Conservation (phyloP, 1,140 invertebrate species). For the Apis cerana region DNA sequence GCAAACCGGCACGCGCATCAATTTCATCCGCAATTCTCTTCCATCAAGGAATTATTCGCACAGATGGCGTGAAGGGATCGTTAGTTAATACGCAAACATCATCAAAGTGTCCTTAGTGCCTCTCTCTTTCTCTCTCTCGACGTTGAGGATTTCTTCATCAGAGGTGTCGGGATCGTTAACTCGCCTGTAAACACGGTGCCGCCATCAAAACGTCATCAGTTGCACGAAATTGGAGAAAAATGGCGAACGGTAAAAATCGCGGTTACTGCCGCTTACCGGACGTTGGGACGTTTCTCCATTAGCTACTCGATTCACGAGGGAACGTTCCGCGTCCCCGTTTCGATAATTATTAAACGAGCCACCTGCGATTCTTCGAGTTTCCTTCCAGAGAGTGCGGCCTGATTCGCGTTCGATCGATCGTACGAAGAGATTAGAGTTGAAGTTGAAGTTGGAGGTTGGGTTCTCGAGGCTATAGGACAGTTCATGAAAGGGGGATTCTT, state of each 20-base stretch:
- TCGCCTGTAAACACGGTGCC: slow-evolving; percentile 33
- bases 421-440: too few relatives aligned
- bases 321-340: slow-evolving; percentile 10
- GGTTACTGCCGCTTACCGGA: slow-evolving; percentile 25
- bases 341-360: not conserved
- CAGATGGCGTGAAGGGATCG: slow-evolving; percentile 15
- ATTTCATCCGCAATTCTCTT: slow-evolving; percentile 34
- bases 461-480: too few relatives aligned
- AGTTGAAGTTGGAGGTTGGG: too few relatives aligned
- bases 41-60: slow-evolving; percentile 3
- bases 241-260: slow-evolving; percentile 39
- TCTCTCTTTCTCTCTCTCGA: not conserved
- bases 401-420: too few relatives aligned
- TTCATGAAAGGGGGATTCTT: too few relatives aligned
- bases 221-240: slow-evolving; percentile 37
- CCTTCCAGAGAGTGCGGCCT: too few relatives aligned
- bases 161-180: slow-evolving; percentile 24
- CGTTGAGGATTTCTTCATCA: slow-evolving; percentile 35
- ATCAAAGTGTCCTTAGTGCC: slow-evolving; percentile 41
- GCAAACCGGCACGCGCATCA: slow-evolving; percentile 23
- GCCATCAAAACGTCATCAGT: slow-evolving; percentile 45
- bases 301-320: slow-evolving; percentile 1
- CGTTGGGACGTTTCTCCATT: slow-evolving; percentile 40
- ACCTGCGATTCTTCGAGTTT: not conserved
- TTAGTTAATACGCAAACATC: slow-evolving; percentile 43